phyloP scores from a whole-genome alignment of 2,113 vertebrate genomes.

The Lynx canadensis region DNA sequence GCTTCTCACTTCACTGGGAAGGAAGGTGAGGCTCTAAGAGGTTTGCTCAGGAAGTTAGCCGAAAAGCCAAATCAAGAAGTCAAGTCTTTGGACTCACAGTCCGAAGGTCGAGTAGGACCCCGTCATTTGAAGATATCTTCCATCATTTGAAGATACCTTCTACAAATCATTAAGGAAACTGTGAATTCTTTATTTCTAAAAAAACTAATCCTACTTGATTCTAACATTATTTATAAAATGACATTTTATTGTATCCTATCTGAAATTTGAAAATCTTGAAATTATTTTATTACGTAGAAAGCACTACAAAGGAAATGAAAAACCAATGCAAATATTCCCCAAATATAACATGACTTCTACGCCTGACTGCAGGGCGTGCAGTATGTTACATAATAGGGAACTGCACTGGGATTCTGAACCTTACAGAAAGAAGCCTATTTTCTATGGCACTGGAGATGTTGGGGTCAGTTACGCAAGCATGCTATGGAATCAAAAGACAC shows the following conservation, averaged over 20 bases:
- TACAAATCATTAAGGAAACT: neutral
- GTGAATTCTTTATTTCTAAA: neutral
- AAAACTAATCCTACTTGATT: neutral
- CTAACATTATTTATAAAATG: neutral
- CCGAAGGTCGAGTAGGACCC: neutral
- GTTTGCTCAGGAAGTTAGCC: neutral
- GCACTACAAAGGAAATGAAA: slow-evolving; percentile 12
- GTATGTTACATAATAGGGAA: neutral
- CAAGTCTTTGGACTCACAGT: neutral
- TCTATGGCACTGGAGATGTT: neutral
- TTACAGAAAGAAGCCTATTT: neutral
- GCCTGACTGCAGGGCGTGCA: neutral
- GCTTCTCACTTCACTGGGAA: neutral
- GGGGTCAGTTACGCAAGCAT: neutral
- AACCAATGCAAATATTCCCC: neutral
- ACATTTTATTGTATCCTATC: neutral
- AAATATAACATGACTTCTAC: neutral
- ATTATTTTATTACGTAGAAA: neutral
- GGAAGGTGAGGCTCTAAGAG: neutral
- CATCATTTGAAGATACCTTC: neutral
- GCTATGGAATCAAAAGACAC: neutral
- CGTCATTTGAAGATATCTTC: neutral
- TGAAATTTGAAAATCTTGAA: slow-evolving; percentile 1
- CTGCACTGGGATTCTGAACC: neutral
- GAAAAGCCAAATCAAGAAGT: neutral